Base-by-base conservation (phyloP, 2,888 invertebrate species). In the Xanthorhoe designata region DNA sequence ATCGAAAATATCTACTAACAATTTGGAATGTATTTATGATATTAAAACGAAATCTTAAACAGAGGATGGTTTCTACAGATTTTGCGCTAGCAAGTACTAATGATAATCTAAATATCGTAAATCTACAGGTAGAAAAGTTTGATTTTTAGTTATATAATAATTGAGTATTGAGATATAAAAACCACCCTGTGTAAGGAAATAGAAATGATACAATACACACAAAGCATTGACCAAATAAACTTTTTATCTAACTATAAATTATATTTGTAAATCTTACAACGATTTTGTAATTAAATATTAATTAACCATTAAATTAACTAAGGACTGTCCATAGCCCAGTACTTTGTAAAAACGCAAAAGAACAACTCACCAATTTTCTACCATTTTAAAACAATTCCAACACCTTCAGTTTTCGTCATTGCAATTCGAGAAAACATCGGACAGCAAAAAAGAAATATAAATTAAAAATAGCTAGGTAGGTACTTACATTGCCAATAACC, bases 11-110 rank as follows among this genome's bases (percentile, higher is more conserved):
- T 38, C 38, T 38, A 53, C 49, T 38, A 66, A 54, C 66, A 73
- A 70, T 69, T 71, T 71, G 73, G 73, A 73, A 73, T 73, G 73
- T 72, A 65, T 68, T 62, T 10, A 61, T 66, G 55, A 67, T 64
- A 64, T 56, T 58, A 65, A 59, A 51, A 54, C 18, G 29, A 55
- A 54, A 56, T 29, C 53, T 52, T 56, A 55, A 61, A 50, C 19
- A 24, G 58, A 64, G 64, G 61, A 60, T 64, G 62, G 66, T 66
- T 62, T 38, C 61, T 52, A 49, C 13, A 50, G 18, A 51, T 1
- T 54, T 54, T 57, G 56, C 17, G 17, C 71, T 73, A 73, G 68
- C 73, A 70, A 69, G 65, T 65, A 70, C 68, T 73, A 24, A 66
- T 64, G 24, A 54, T 66, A 66, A 63, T 47, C 64, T 70, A 64